Evolutionary conservation across 2,888 invertebrate genomes (phyloP).

Genomic region (Eurytoma adleriae): DNA sequence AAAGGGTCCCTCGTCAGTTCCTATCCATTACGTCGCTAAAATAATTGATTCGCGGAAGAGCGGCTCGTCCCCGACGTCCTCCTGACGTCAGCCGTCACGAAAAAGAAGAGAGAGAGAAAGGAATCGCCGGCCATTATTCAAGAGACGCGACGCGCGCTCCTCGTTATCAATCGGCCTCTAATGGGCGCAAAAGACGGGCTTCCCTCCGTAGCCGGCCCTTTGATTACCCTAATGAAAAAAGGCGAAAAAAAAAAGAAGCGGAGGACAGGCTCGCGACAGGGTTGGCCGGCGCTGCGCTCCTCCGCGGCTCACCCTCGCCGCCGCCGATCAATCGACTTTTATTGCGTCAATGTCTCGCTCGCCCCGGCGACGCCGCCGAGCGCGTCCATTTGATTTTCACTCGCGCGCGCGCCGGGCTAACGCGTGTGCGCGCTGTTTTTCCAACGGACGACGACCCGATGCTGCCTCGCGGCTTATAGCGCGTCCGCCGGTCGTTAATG

Average conservation of each 20-base stretch:
- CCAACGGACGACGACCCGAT: neutral
- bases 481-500: too few relatives aligned
- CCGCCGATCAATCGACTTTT: constrained; percentile 31
- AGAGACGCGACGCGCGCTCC: neutral
- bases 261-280: too few relatives aligned
- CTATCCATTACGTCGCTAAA: too few relatives aligned
- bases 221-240: constrained; percentile 35
- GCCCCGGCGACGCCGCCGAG: neutral
- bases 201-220: neutral
- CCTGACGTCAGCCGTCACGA: too few relatives aligned
- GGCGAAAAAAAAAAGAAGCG: too few relatives aligned
- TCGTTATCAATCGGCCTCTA: neutral
- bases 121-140: neutral
- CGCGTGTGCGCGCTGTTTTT: neutral
- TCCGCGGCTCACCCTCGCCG: too few relatives aligned
- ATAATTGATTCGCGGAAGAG: too few relatives aligned
- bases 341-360: constrained; percentile 16
- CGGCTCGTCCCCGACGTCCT: too few relatives aligned
- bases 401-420: neutral
- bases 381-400: neutral
- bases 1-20: too few relatives aligned
- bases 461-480: too few relatives aligned
- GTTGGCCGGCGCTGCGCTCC: neutral
- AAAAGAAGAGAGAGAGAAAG: too few relatives aligned
- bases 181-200: neutral